Evolutionary conservation across 2,888 invertebrate species (phyloP).

Genomic region (Cryptophagus acutangulus): DNA sequence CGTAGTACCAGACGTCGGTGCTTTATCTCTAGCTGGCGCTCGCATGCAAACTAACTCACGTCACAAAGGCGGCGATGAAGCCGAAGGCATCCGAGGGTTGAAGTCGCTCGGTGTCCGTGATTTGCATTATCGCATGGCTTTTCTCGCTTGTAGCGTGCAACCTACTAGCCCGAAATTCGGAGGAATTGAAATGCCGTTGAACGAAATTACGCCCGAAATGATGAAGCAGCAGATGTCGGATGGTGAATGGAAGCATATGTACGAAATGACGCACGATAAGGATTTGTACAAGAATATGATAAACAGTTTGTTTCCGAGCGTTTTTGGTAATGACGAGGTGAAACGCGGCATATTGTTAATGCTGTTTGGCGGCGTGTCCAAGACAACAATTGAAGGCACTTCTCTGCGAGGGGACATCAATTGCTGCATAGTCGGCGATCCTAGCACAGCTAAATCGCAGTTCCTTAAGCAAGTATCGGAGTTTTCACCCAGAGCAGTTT

Average conservation of each 20-base stretch:
- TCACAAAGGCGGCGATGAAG: conserved; percentile 66
- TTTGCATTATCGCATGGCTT: conserved; percentile 82
- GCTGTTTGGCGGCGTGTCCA: conserved; percentile 96
- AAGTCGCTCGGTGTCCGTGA: conserved; percentile 82
- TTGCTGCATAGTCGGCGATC: conserved; percentile 97
- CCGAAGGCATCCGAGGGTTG: conserved; percentile 50
- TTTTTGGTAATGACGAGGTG: conserved; percentile 96
- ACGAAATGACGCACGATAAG: conserved; percentile 93
- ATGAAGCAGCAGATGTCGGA: conserved; percentile 93
- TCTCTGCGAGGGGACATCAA: conserved; percentile 94
- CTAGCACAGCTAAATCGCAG: conserved; percentile 97
- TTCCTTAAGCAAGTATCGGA: conserved; percentile 91
- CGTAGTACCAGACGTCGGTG: conserved; percentile 94
- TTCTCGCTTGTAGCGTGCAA: conserved; percentile 88
- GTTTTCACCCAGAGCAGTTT: conserved; percentile 92
- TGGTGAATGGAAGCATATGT: conserved; percentile 90
- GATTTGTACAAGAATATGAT: conserved; percentile 88
- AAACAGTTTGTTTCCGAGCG: conserved; percentile 87
- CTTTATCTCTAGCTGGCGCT: conserved; percentile 79
- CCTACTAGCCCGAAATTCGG: conserved; percentile 85
- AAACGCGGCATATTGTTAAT: conserved; percentile 85
- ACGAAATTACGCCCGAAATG: conserved; percentile 85
- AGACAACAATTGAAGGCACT: conserved; percentile 85
- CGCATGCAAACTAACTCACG: conserved; percentile 75
- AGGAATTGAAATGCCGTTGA: conserved; percentile 70